Conservation (phyloP, 2,888 invertebrate species). For the Axea sp. region DNA sequence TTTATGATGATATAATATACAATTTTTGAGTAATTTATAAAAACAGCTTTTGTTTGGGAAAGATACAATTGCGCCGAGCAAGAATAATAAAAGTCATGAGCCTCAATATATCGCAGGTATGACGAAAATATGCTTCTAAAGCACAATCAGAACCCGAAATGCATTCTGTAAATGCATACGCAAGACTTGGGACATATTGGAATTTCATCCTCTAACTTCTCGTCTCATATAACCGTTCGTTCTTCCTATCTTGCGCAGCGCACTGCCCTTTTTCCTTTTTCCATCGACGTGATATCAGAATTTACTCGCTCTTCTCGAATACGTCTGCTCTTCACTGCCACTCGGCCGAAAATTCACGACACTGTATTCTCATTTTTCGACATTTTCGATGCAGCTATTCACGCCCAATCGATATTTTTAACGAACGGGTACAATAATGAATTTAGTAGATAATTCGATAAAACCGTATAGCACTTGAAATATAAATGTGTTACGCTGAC, state of each 20-base stretch:
- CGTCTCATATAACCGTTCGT: constrained; percentile 41
- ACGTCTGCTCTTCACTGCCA: constrained; percentile 21
- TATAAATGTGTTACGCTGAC: background rate
- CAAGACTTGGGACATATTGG: constrained; percentile 76
- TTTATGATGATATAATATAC: constrained; percentile 1
- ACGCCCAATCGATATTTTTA: constrained; percentile 32
- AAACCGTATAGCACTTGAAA: background rate
- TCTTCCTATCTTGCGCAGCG: constrained; percentile 39
- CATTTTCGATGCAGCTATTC: constrained; percentile 31
- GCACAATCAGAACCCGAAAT: constrained; percentile 77
- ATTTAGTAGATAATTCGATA: constrained; percentile 26
- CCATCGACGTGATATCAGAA: constrained; percentile 41
- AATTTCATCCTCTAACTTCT: constrained; percentile 72
- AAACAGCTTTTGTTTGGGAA: constrained; percentile 2
- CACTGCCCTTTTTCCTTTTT: constrained; percentile 25
- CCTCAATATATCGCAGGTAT: constrained; percentile 71
- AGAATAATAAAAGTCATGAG: constrained; percentile 64
- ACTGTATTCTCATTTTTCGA: constrained; percentile 35
- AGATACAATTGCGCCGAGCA: constrained; percentile 12
- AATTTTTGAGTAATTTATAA: constrained; percentile 32
- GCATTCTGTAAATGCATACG: constrained; percentile 75
- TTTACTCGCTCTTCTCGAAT: constrained; percentile 23
- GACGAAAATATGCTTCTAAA: constrained; percentile 76
- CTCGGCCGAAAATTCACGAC: too few species aligned
- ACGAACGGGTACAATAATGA: constrained; percentile 11